Base-by-base conservation (phyloP, 30 jellyfish, hydroid and myxozoan genomes). In the Pseudorhiza aurosa region DNA sequence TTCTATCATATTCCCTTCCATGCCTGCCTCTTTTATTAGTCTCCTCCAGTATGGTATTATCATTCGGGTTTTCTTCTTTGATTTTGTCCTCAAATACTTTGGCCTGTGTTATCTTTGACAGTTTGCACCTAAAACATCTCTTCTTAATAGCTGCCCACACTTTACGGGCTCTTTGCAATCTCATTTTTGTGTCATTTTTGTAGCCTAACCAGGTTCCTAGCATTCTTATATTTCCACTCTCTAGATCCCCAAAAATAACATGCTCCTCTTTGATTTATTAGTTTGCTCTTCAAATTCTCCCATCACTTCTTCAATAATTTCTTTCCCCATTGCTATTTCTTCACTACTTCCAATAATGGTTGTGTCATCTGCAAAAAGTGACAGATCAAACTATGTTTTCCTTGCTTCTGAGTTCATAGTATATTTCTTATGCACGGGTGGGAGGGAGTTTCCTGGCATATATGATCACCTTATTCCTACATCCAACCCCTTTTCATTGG, bases 361-460 rank as follows among this genome's bases (percentile, higher is more conserved):
- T 6, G 60, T 46, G 19, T 46, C 60, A 46, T 46, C 60, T 46
- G 0, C 60, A 14, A 46, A 46, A 46, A 46, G 60, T 46, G 19
- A 46, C 19, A 46, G 19, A 46, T 6, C 19, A 46, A 14, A 14
- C 15, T 46, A 6, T 46, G 12, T 46, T 8, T 27, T 46, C 60
- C 19, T 46, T 46, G 60, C 19, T 46, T 46, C 60, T 12, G 60
- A 46, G 60, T 46, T 46, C 6, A 46, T 12, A 6, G 60, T 8
- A 46, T 46, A 0, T 46, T 46, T 14, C 60, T 46, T 46, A 15
- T 40, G 53, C 19, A 46, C 60, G 19, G 14, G 60, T 46, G 19
- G 60, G 60, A 46, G 60, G 60, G 60, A 46, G 60, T 46, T 8
- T 46, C 19, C 60, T 12, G 14, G 60, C 60, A 46, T 46, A 46